phyloP scores from a whole-genome alignment of 92 coral and sea anemone genomes.

The Porites evermanni region DNA sequence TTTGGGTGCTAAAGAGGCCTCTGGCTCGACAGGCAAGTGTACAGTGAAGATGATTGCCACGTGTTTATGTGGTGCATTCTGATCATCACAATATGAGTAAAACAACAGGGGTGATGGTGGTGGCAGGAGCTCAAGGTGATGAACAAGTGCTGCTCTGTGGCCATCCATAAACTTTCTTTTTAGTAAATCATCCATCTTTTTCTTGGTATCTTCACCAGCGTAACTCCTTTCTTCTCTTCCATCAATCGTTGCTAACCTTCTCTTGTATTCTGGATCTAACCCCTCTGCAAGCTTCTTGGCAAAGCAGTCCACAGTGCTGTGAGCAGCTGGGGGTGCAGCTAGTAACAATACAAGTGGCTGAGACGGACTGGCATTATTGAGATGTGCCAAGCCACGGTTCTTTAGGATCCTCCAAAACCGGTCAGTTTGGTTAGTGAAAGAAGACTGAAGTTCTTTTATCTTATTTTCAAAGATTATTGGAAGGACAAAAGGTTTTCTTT shows the following conservation, averaged over 20 bases:
- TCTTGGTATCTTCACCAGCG: constrained; percentile 61
- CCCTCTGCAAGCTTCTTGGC: constrained; percentile 71
- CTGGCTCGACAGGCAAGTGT: constrained; percentile 66
- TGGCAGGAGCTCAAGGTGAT: constrained; percentile 76
- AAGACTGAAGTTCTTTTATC: constrained; percentile 41
- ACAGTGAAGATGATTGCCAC: constrained; percentile 86
- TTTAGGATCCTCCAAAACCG: constrained; percentile 68
- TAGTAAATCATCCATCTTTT: constrained; percentile 53
- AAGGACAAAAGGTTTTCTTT: constrained; percentile 22
- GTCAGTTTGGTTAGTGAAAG: constrained; percentile 74
- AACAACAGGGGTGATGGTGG: constrained; percentile 80
- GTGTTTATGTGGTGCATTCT: constrained; percentile 77
- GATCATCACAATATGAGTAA: constrained; percentile 84
- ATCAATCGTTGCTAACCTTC: constrained; percentile 24
- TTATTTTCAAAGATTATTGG: constrained; percentile 53
- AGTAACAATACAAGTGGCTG: constrained; percentile 82
- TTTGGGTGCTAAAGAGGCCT: constrained; percentile 46
- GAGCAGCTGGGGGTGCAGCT: constrained; percentile 76
- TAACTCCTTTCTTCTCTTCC: constrained; percentile 13
- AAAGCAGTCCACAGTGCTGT: constrained; percentile 66
- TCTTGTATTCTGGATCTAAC: constrained; percentile 41
- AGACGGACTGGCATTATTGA: constrained; percentile 47
- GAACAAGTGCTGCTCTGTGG: constrained; percentile 66
- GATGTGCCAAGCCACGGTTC: constrained; percentile 65
- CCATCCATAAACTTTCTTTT: constrained; percentile 55